phyloP scores from a whole-genome alignment of 2,113 vertebrate species.

The Eolophus roseicapilla region DNA sequence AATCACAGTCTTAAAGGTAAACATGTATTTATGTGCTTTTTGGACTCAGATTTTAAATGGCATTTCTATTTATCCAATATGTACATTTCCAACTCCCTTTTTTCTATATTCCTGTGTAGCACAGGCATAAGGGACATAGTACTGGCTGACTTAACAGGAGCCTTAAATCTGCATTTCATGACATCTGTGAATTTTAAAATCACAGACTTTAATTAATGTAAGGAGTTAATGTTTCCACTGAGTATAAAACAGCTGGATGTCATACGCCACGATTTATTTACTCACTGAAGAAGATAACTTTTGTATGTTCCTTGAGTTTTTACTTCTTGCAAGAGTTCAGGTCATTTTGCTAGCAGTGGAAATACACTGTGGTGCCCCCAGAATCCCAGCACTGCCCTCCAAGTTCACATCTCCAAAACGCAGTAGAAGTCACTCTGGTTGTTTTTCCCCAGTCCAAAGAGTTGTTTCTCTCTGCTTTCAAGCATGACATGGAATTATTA shows the following conservation, averaged over 20 bases:
- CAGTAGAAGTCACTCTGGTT: background rate
- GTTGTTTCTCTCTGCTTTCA: slow-evolving; percentile 10
- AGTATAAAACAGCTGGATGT: background rate
- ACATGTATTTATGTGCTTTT: background rate
- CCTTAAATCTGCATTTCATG: background rate
- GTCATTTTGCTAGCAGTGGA: background rate
- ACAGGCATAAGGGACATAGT: background rate
- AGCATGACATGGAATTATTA: slow-evolving; percentile 29
- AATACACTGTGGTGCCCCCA: background rate
- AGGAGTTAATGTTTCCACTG: background rate
- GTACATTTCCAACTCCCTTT: background rate
- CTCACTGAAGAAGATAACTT: background rate
- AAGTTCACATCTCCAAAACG: background rate
- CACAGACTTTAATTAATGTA: background rate
- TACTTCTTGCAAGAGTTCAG: background rate
- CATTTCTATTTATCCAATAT: background rate
- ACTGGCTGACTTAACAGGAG: background rate
- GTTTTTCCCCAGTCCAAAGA: background rate
- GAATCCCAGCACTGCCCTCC: background rate
- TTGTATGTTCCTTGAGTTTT: background rate
- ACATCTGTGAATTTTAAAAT: background rate
- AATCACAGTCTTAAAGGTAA: background rate
- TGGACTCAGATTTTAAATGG: background rate
- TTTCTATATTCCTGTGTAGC: background rate
- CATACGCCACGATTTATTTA: background rate